These are phyloP conservation scores for Thalassophryne amazonica DNA, from an alignment of 2,797 vertebrate genomes.

Conservation along the genomic window DNA sequence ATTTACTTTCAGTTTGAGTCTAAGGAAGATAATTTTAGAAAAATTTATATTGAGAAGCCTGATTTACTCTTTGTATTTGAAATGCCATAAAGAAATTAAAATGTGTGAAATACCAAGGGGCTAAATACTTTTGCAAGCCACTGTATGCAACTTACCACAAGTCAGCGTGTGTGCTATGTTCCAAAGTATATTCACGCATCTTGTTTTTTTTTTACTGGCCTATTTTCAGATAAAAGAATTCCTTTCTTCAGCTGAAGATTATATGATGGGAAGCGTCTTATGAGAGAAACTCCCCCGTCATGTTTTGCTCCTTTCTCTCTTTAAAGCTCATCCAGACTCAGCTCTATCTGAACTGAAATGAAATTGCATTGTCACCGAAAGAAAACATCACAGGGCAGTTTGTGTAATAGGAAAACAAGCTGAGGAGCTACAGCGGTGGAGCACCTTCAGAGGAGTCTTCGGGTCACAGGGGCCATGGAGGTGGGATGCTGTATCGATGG, in stretches of 20 bases:
- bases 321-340: conserved; percentile 14
- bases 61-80: no score
- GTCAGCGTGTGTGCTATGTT: conserved; percentile 21
- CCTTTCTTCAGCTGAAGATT: not conserved
- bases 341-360: conserved; percentile 25
- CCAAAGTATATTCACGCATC: conserved; percentile 24
- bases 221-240: conserved; percentile 38
- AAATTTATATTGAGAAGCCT: no score
- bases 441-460: conserved; percentile 18
- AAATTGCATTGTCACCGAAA: conserved; percentile 36
- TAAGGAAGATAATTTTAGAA: no score
- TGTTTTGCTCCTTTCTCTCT: conserved; percentile 31
- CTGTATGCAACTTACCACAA: conserved; percentile 38
- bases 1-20: no score
- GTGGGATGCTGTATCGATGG: conserved; percentile 35
- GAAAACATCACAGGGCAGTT: conserved; percentile 25
- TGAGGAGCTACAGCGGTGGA: conserved; percentile 1
- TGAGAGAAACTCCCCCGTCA: conserved; percentile 12
- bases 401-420: conserved; percentile 22
- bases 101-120: no score
- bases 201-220: conserved; percentile 28
- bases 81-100: no score
- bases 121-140: no score
- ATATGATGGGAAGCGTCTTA: no score
- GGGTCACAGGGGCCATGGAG: conserved; percentile 5